Evolutionary conservation across 2,797 vertebrate species (phyloP).

Genomic region (Lagodon rhomboides): DNA sequence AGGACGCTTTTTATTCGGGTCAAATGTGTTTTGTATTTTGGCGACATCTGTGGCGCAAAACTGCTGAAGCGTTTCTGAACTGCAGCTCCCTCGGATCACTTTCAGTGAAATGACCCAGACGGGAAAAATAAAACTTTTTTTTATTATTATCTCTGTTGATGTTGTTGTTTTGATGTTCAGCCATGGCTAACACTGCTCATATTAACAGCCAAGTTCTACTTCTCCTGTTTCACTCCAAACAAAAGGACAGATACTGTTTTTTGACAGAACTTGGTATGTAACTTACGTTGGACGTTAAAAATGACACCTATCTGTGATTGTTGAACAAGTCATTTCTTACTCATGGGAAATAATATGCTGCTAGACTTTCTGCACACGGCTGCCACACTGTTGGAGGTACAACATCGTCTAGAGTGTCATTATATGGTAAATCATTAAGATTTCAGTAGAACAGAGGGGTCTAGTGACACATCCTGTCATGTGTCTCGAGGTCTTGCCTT

Average conservation of each 20-base stretch:
- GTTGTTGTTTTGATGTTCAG: no score
- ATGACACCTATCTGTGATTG: not conserved
- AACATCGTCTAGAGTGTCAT: not conserved
- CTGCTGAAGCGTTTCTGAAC: not conserved
- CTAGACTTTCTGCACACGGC: not conserved
- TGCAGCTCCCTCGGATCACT: not conserved
- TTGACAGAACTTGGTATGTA: not conserved
- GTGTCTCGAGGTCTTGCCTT: no score
- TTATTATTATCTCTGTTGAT: not conserved
- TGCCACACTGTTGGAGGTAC: no score
- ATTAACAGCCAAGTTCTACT: not conserved
- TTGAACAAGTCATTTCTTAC: not conserved
- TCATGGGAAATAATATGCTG: not conserved
- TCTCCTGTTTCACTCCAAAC: not conserved
- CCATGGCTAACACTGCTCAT: not conserved
- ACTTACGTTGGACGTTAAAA: not conserved
- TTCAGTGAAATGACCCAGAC: not conserved
- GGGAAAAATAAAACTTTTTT: not conserved
- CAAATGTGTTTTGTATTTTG: slow-evolving; percentile 18
- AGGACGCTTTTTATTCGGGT: slow-evolving; percentile 31
- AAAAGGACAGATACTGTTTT: not conserved
- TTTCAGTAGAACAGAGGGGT: not conserved
- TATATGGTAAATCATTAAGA: not conserved
- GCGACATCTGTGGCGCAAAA: not conserved
- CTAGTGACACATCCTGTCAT: no score